Evolutionary conservation across 2,888 invertebrate species (phyloP), one percentile per base, ranked within the genome.

Genomic region (Caenorhabditis sp.): DNA sequence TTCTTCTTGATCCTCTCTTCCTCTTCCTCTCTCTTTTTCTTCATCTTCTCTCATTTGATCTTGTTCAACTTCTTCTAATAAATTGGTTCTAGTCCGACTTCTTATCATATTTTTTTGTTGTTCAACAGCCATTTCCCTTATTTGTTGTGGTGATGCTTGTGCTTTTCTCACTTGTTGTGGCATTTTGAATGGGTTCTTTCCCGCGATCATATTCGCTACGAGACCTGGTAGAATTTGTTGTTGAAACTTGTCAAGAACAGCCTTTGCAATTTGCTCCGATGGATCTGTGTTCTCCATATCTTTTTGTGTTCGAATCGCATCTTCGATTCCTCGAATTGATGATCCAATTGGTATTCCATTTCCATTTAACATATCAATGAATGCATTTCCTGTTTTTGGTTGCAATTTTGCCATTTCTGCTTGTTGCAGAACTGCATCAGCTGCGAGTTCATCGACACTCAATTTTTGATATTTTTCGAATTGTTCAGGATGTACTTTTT

Each of bases 261-360:
- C 83, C 66, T 85, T 84, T 3, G 83, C 85, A 2, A 84, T 83
- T 78, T 82, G 82, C 52, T 83, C 83, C 0, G 82, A 74, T 0
- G 84, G 84, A 59, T 84, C 84, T 0, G 71, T 62, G 17, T 77
- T 81, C 61, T 84, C 84, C 62, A 84, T 74, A 56, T 84, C 81
- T 23, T 72, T 75, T 36, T 84, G 83, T 2, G 84, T 84, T 17
- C 77, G 67, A 17, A 83, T 74, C 2, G 83, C 84, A 52, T 83
- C 83, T 59, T 83, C 81, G 27, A 84, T 66, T 60, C 83, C 83
- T 26, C 73, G 67, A 52, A 80, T 69, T 50, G 69, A 70, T 23
- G 78, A 77, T 14, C 77, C 84, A 49, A 83, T 83, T n/a, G 85
- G 83, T 36, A 84, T 83, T 26, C 84, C 84, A 50, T 84, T 84